phyloP scores from a whole-genome alignment of 2,888 invertebrate genomes.

The Zelleria hepariella region DNA sequence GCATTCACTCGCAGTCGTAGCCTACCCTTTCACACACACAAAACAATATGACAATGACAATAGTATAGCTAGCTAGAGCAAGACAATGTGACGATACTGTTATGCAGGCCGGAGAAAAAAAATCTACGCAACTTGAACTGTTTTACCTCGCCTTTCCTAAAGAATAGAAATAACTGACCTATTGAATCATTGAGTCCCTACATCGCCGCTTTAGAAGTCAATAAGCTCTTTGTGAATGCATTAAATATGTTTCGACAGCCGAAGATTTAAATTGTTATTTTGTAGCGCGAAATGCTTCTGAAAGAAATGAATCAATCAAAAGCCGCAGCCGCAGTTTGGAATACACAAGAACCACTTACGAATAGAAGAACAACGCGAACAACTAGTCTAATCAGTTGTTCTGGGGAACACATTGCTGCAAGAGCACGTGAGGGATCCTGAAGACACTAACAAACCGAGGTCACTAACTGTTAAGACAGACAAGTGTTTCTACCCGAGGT shows the following conservation, averaged over 20 bases:
- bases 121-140: background rate
- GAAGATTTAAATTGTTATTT: too few species aligned
- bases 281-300: too few species aligned
- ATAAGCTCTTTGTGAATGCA: too few species aligned
- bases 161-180: background rate
- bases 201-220: too few species aligned
- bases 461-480: conserved; percentile 25
- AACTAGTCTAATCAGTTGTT: conserved; percentile 23
- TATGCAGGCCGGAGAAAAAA: background rate
- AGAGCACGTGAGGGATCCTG: background rate
- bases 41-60: background rate
- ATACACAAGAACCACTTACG: conserved; percentile 21
- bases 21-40: background rate
- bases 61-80: too few species aligned
- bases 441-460: conserved; percentile 20
- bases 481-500: conserved; percentile 38
- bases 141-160: background rate
- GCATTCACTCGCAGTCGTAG: background rate
- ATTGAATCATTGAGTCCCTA: background rate
- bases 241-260: too few species aligned
- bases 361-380: conserved; percentile 24
- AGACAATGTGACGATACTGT: background rate
- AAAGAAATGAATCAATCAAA: too few species aligned
- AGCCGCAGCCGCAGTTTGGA: background rate
- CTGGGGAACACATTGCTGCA: conserved; percentile 16